Evolutionary conservation across 2,797 vertebrate genomes (phyloP).

Genomic region (Tauraco hartlaubi): DNA sequence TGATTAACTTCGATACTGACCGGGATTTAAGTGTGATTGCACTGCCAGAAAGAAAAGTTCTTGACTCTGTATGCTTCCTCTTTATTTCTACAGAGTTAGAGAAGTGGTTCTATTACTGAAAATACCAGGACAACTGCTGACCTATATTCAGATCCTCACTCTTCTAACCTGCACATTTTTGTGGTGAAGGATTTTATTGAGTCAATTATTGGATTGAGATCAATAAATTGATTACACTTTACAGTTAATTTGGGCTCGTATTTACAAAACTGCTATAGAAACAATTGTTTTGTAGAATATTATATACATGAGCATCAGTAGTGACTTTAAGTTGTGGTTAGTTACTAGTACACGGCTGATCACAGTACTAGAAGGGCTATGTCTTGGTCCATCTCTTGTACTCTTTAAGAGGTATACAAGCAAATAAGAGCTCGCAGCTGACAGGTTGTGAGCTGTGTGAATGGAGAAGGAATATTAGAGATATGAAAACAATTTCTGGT

Average conservation of each 20-base stretch:
- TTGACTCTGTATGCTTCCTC: not conserved
- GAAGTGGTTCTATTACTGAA: not conserved
- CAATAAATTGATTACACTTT: slow-evolving; percentile 36
- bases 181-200: slow-evolving; percentile 39
- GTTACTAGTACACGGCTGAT: slow-evolving; percentile 73
- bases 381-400: not conserved
- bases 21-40: not conserved
- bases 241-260: slow-evolving; percentile 54
- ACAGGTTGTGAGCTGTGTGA: not conserved
- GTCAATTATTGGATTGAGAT: slow-evolving; percentile 17
- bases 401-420: slow-evolving; percentile 35
- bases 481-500: not conserved
- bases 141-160: not conserved
- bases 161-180: slow-evolving; percentile 31
- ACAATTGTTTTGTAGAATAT: slow-evolving; percentile 71
- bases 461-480: not conserved
- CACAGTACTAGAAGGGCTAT: slow-evolving; percentile 53
- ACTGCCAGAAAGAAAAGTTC: not conserved
- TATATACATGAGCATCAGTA: slow-evolving; percentile 74
- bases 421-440: not conserved
- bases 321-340: slow-evolving; percentile 76
- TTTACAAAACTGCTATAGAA: slow-evolving; percentile 72
- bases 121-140: not conserved
- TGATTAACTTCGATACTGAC: not conserved
- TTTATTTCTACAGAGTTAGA: not conserved